phyloP scores from a whole-genome alignment of 2,797 vertebrate species.

The Anolis apletophallus region DNA sequence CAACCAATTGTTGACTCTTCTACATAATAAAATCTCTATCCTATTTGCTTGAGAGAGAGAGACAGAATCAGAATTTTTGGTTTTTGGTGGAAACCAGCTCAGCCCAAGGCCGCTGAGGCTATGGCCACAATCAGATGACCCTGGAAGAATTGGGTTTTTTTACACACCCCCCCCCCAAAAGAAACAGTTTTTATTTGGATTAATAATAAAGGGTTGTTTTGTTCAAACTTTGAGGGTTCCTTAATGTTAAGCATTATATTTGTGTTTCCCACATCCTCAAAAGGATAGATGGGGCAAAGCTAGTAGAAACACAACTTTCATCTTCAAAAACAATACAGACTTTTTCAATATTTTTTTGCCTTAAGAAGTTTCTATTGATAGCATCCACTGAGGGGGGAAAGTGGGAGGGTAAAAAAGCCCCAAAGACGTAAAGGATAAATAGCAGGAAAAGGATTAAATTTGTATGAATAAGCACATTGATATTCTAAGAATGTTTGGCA shows the following conservation, averaged over 20 bases:
- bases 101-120: background rate
- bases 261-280: background rate
- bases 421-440: conserved; percentile 18
- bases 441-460: background rate
- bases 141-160: background rate
- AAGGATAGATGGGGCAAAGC: background rate
- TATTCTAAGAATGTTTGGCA: background rate
- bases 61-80: background rate
- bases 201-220: background rate
- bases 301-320: background rate
- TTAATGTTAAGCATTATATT: background rate
- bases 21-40: background rate
- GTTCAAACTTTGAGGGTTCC: background rate
- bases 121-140: conserved; percentile 3
- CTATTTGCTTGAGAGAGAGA: background rate
- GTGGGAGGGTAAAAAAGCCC: background rate
- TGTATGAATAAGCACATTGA: background rate
- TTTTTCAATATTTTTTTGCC: background rate
- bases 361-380: conserved; percentile 12
- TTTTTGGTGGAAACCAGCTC: conserved; percentile 6
- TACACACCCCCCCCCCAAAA: too few species aligned
- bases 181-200: background rate
- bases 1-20: too few species aligned
- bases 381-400: background rate
- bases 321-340: background rate